Conservation (phyloP, 2,797 vertebrate genomes). For the Pantherophis alleghaniensis region DNA sequence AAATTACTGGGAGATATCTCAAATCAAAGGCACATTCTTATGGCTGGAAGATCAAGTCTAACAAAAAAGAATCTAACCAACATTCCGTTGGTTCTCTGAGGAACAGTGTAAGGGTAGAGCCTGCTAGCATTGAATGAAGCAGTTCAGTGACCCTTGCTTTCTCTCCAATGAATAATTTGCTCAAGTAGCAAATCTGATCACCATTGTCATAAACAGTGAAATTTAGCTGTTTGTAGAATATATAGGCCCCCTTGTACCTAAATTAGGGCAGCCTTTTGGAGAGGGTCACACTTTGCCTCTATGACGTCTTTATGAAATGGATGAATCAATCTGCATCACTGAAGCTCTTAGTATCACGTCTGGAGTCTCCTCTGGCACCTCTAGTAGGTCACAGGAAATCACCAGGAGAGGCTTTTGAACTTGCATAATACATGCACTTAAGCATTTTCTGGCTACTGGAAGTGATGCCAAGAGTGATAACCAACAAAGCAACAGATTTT, state of each 20-base stretch:
- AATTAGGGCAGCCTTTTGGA: not conserved
- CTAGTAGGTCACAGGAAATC: not conserved
- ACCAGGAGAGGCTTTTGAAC: not conserved
- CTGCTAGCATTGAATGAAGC: not conserved
- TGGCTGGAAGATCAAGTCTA: not conserved
- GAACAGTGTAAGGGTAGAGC: not conserved
- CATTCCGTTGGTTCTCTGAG: not conserved
- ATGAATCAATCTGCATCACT: not conserved
- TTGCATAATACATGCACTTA: not conserved
- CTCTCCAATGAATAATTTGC: not conserved
- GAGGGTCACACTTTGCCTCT: not conserved
- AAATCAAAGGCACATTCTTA: constrained; percentile 9
- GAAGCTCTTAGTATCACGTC: not conserved
- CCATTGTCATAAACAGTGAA: constrained; percentile 14
- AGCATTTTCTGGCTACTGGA: not conserved
- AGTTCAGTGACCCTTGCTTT: not conserved
- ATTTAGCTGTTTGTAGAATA: not conserved
- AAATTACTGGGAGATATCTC: not conserved
- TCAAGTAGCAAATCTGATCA: not conserved
- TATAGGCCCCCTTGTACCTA: not conserved
- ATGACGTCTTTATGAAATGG: not conserved
- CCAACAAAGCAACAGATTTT: not conserved
- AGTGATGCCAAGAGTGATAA: not conserved
- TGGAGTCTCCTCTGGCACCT: not conserved
- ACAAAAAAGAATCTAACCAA: constrained; percentile 33